phyloP scores from a whole-genome alignment of 1,140 invertebrate species.

The Temnothorax curvispinosus region DNA sequence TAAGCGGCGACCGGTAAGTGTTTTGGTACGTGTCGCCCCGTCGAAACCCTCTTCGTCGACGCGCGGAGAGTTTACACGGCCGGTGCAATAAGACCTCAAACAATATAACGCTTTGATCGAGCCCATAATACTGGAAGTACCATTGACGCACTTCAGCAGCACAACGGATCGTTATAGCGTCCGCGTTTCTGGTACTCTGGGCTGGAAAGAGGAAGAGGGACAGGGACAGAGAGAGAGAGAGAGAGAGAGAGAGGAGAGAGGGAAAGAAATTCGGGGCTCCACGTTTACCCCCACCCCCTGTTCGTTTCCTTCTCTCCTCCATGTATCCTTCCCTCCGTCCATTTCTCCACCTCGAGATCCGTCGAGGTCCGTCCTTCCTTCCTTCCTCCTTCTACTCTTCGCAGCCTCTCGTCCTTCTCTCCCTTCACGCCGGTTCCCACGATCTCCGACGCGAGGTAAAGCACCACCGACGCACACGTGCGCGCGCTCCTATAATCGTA shows the following conservation, averaged over 20 bases:
- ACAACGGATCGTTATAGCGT: constrained; percentile 69
- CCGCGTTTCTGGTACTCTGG: constrained; percentile 67
- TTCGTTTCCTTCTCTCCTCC: constrained; percentile 17
- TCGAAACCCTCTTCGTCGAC: constrained; percentile 61
- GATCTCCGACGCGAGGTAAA: constrained; percentile 63
- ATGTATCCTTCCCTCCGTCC: not conserved
- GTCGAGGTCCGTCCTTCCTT: constrained; percentile 62
- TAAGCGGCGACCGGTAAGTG: constrained; percentile 65
- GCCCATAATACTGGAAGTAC: constrained; percentile 60
- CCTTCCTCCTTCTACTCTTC: constrained; percentile 51
- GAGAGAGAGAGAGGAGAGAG: not conserved
- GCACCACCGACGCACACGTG: constrained; percentile 53
- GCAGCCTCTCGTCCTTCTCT: constrained; percentile 50
- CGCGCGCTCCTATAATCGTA: constrained; percentile 40
- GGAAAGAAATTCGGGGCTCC: constrained; percentile 59
- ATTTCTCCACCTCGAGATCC: constrained; percentile 37
- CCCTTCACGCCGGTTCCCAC: constrained; percentile 68
- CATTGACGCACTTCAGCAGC: constrained; percentile 59
- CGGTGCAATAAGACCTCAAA: constrained; percentile 75
- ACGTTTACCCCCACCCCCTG: constrained; percentile 42
- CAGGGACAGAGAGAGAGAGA: not conserved
- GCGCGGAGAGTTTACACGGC: constrained; percentile 73
- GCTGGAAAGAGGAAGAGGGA: constrained; percentile 56
- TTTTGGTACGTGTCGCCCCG: constrained; percentile 70
- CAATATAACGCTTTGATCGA: constrained; percentile 78